Evolutionary conservation across 2,797 vertebrate genomes (phyloP).

Genomic region (Vespertilio murinus): DNA sequence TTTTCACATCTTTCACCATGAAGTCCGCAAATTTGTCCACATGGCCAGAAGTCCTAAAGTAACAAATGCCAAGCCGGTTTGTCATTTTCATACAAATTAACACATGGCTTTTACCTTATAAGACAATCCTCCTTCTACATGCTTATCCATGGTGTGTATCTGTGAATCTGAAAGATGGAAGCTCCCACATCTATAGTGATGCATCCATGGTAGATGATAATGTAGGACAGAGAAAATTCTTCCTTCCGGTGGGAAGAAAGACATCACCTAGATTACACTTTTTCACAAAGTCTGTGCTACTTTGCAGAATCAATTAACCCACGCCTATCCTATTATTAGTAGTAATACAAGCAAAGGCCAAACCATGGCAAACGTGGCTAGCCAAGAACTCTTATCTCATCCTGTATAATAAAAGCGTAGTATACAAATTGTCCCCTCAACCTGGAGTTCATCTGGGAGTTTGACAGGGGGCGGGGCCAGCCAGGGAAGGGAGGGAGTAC

Average conservation of each 20-base stretch:
- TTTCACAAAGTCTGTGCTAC: neutral
- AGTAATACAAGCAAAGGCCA: slow-evolving; percentile 22
- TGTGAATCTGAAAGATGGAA: neutral
- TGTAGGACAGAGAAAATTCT: neutral
- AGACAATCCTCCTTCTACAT: neutral
- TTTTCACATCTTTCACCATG: slow-evolving; percentile 99
- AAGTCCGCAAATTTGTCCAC: slow-evolving; percentile 99
- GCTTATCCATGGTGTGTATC: neutral
- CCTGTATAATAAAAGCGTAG: too few species aligned
- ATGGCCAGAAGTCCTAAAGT: slow-evolving; percentile 94
- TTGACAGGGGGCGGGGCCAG: too few species aligned
- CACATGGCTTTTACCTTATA: neutral
- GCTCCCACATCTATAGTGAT: neutral
- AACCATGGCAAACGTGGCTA: neutral
- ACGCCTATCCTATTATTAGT: neutral
- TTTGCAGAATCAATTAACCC: neutral
- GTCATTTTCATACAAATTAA: slow-evolving; percentile 32
- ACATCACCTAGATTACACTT: neutral
- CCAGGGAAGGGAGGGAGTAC: too few species aligned
- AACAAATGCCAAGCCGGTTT: slow-evolving; percentile 24
- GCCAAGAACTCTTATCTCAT: neutral
- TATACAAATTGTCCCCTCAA: too few species aligned
- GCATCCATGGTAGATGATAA: neutral
- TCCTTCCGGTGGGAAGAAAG: neutral
- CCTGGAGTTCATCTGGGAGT: too few species aligned